phyloP scores from a whole-genome alignment of 2,888 invertebrate genomes.

The Cinara cedri region DNA sequence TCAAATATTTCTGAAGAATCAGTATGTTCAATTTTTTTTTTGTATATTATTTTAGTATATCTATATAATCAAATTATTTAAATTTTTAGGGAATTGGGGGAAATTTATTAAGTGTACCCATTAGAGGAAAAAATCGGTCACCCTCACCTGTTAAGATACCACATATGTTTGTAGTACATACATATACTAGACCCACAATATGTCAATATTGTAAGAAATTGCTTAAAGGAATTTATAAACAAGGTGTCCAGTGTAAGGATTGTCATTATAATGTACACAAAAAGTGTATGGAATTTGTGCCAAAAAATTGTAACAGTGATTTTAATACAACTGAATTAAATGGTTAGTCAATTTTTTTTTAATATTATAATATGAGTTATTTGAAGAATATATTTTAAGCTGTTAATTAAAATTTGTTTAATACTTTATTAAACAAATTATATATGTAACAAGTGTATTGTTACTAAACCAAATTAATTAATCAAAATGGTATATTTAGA shows the following conservation, averaged over 20 bases:
- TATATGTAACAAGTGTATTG: too few relatives aligned
- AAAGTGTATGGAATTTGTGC: slow-evolving; percentile 88
- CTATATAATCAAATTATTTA: neutral
- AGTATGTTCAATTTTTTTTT: slow-evolving; percentile 62
- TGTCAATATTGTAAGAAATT: slow-evolving; percentile 96
- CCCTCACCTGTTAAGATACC: slow-evolving; percentile 73
- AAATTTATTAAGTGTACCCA: slow-evolving; percentile 40
- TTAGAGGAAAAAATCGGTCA: slow-evolving; percentile 40
- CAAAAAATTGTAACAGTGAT: slow-evolving; percentile 89
- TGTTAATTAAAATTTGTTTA: too few relatives aligned
- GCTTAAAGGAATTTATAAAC: slow-evolving; percentile 91
- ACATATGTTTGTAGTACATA: slow-evolving; percentile 95
- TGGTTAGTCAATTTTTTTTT: slow-evolving; percentile 16
- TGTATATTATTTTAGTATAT: neutral
- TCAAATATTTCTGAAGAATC: slow-evolving; percentile 70
- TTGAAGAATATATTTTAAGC: neutral
- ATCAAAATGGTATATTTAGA: too few relatives aligned
- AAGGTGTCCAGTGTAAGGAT: slow-evolving; percentile 96
- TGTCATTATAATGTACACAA: slow-evolving; percentile 96
- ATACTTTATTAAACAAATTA: too few relatives aligned
- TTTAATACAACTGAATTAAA: slow-evolving; percentile 36
- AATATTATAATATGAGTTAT: neutral
- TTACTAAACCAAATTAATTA: too few relatives aligned
- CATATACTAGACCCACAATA: slow-evolving; percentile 94
- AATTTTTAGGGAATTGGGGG: slow-evolving; percentile 36